Evolutionary conservation across 2,888 invertebrate species (phyloP).

Genomic region (Tetropium fuscum): DNA sequence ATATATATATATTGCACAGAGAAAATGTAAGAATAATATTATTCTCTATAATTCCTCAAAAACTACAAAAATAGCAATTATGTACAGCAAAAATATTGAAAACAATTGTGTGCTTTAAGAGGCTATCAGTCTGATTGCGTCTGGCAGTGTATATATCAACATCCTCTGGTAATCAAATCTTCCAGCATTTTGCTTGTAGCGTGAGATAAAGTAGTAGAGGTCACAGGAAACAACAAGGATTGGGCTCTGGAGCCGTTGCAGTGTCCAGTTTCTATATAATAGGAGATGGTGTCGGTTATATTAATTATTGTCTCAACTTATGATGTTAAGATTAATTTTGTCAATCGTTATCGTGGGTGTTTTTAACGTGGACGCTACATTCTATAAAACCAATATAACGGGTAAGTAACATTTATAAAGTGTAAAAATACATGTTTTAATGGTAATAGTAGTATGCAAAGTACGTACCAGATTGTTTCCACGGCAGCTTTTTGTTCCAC

Average conservation of each 20-base stretch:
- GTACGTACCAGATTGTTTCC: too few species aligned
- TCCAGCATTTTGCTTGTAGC: neutral
- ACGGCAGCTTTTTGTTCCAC: too few species aligned
- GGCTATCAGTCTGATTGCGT: too few species aligned
- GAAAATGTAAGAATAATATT: too few species aligned
- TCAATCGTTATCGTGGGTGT: neutral
- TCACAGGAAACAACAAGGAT: conserved; percentile 19
- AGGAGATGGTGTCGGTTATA: neutral
- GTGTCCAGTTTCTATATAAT: neutral
- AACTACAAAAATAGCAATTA: too few species aligned
- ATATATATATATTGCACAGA: neutral
- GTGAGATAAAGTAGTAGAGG: conserved; percentile 19
- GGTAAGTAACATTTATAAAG: too few species aligned
- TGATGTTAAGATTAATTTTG: conserved; percentile 10
- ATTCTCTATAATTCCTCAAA: too few species aligned
- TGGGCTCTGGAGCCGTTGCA: neutral
- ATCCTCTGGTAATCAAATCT: neutral
- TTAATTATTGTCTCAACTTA: neutral
- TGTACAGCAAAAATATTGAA: too few species aligned
- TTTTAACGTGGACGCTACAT: conserved; percentile 9
- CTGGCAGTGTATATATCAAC: too few species aligned
- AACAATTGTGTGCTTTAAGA: too few species aligned
- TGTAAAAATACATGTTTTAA: too few species aligned
- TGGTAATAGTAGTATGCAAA: too few species aligned
- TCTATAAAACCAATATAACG: conserved; percentile 41